A percentile compares a stretch with the other conserved stretches of the same genome.
Conservation (phyloP, 92 coral and sea anemone species). For the Pocillopora meandrina region DNA sequence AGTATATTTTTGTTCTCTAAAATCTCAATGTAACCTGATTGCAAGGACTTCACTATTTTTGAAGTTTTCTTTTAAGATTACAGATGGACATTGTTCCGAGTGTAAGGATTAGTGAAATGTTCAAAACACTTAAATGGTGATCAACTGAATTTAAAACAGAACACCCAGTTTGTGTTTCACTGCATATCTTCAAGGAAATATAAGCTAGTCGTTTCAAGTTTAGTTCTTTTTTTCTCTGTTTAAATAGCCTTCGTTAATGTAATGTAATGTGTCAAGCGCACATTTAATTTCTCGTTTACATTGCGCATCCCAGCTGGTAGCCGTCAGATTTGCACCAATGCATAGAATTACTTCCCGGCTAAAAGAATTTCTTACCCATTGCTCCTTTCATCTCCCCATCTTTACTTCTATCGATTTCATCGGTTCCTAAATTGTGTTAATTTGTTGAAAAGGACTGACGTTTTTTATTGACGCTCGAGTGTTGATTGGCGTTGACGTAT, state of each 20-base stretch:
- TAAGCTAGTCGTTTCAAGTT: neutral
- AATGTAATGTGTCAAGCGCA: neutral
- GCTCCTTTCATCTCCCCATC: neutral
- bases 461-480: neutral
- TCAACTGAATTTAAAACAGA: no score
- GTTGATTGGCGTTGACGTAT: neutral
- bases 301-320: neutral
- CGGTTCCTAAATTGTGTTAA: neutral
- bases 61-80: no score
- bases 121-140: no score
- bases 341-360: neutral
- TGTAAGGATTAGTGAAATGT: no score
- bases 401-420: neutral
- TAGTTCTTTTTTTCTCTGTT: neutral
- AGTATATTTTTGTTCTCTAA: no score
- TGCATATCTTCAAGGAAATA: no score
- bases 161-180: no score
- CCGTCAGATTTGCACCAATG: neutral
- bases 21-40: no score
- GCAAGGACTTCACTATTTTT: no score
- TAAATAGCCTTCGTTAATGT: neutral
- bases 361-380: neutral
- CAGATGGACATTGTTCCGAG: no score
- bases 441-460: neutral
- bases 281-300: neutral